Percentiles rank a stretch among this genome's conserved stretches.
Conservation (phyloP, 2,113 vertebrate genomes). For the Carollia perspicillata region DNA sequence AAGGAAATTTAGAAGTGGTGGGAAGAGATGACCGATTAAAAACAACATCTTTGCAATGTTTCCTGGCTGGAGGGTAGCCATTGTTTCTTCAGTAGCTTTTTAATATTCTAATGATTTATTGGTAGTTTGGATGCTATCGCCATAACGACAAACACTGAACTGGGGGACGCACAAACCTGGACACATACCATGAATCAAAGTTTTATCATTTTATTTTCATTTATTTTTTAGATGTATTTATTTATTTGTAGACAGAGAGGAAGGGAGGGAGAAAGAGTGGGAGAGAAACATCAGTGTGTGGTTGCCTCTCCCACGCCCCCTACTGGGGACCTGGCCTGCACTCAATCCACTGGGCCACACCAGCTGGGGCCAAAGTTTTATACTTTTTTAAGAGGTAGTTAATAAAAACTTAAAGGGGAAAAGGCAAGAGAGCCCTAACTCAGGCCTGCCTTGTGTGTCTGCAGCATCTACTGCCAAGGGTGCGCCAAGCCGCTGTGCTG, state of each 20-base stretch:
- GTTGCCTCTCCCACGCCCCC: no score
- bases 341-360: no score
- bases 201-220: no score
- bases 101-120: not conserved
- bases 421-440: not conserved
- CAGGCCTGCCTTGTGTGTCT: not conserved
- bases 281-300: no score
- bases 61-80: not conserved
- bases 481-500: constrained; percentile 73
- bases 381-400: not conserved
- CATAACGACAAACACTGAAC: not conserved
- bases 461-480: constrained; percentile 75
- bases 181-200: not conserved
- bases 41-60: not conserved
- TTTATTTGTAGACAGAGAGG: no score
- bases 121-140: not conserved
- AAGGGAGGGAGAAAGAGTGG: no score
- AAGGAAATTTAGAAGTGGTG: not conserved
- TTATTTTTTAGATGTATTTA: no score
- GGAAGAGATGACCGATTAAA: not conserved
- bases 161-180: not conserved
- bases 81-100: not conserved
- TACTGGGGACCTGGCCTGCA: no score
- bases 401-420: not conserved
- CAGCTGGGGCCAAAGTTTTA: not conserved